Conservation (phyloP, 1,140 invertebrate species). For the Megathymus violae region DNA sequence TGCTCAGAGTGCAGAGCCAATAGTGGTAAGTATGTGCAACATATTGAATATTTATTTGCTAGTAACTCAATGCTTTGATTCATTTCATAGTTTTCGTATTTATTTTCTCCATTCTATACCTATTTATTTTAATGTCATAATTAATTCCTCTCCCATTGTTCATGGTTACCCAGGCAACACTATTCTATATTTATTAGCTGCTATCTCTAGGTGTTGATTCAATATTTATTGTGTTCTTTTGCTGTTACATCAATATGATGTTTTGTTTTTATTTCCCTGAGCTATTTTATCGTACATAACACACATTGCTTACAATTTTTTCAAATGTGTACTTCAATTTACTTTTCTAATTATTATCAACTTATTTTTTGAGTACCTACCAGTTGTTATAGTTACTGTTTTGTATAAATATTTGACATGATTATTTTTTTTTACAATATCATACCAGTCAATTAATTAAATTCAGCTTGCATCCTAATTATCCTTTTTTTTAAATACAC, state of each 20-base stretch:
- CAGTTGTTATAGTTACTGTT: too few species aligned
- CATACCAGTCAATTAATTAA: too few species aligned
- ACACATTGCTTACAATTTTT: constrained; percentile 56
- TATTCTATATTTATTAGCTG: constrained; percentile 69
- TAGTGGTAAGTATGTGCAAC: constrained; percentile 91
- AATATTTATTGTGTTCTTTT: constrained; percentile 66
- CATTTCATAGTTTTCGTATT: constrained; percentile 33
- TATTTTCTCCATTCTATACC: constrained; percentile 40
- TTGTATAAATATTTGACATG: too few species aligned
- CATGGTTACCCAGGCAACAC: constrained; percentile 41
- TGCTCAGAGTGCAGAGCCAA: constrained; percentile 95
- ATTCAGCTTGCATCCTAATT: too few species aligned
- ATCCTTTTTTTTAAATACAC: too few species aligned
- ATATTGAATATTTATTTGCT: constrained; percentile 47
- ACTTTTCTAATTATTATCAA: too few species aligned
- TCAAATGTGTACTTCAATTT: constrained; percentile 10
- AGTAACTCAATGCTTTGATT: constrained; percentile 50
- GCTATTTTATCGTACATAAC: constrained; percentile 50
- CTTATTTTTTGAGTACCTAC: too few species aligned
- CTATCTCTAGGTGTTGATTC: constrained; percentile 78
- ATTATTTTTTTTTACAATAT: too few species aligned
- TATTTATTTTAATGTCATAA: constrained; percentile 42
- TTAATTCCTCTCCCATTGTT: constrained; percentile 45
- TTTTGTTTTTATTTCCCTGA: constrained; percentile 41
- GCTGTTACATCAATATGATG: constrained; percentile 33